Percentiles rank a stretch among this genome's conserved stretches.
Evolutionary conservation across 23 tunicate species (phyloP).

Genomic region (Corella eumyota): DNA sequence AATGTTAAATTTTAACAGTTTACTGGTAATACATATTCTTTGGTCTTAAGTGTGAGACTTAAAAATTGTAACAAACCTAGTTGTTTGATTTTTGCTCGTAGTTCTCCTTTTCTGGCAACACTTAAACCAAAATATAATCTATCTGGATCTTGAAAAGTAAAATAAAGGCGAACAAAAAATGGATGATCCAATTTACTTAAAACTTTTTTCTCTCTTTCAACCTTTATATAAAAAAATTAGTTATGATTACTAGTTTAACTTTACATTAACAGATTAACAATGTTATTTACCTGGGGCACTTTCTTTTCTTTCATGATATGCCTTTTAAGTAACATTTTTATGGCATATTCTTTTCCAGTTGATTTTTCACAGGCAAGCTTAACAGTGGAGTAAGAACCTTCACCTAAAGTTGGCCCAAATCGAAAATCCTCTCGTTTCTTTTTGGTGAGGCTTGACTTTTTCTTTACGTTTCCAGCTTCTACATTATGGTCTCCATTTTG

Average conservation of each 20-base stretch:
- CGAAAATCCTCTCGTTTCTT: conserved; percentile 49
- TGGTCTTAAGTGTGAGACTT: not conserved
- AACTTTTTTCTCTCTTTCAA: conserved; percentile 75
- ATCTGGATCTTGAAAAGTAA: conserved; percentile 87
- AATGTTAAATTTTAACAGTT: not conserved
- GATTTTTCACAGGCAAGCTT: conserved; percentile 47
- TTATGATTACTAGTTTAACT: too few relatives aligned
- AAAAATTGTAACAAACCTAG: conserved; percentile 34
- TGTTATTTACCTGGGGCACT: conserved; percentile 51
- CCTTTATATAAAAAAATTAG: conserved; percentile 23
- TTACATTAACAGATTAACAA: not conserved
- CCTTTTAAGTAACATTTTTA: conserved; percentile 58
- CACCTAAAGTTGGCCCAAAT: conserved; percentile 83
- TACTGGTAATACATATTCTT: not conserved
- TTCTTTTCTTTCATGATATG: conserved; percentile 86
- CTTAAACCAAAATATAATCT: conserved; percentile 82
- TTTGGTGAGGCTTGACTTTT: conserved; percentile 22
- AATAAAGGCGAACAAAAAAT: conserved; percentile 71
- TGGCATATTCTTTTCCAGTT: conserved; percentile 70
- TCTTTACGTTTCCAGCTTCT: not conserved
- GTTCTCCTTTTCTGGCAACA: conserved; percentile 85
- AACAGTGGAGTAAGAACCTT: conserved; percentile 91
- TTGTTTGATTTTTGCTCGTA: conserved; percentile 50
- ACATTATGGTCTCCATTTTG: conserved; percentile 10
- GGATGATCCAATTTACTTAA: conserved; percentile 69